A percentile compares a stretch with the other conserved stretches of the same genome.
These are phyloP conservation scores for Drosophila parvula DNA, from an alignment of 1,140 invertebrate genomes.

Conservation along the genomic window DNA sequence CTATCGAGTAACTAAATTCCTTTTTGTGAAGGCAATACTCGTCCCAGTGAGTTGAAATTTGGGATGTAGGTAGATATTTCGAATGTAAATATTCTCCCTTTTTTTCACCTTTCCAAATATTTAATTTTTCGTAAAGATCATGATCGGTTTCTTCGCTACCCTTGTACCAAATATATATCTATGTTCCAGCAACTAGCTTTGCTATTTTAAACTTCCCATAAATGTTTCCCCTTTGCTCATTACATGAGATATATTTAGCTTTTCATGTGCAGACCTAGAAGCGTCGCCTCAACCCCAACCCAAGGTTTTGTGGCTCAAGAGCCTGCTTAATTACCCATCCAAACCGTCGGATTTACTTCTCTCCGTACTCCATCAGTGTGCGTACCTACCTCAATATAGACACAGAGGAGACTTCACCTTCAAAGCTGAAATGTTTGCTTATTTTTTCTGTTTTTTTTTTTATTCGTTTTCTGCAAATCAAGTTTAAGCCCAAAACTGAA, in stretches of 20 bases:
- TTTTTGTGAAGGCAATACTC: not conserved
- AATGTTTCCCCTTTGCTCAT: not conserved
- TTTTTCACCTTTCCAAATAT: too few relatives aligned
- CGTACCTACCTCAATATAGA: constrained; percentile 64
- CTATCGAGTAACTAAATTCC: not conserved
- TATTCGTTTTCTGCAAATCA: constrained; percentile 65
- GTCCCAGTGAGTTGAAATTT: not conserved
- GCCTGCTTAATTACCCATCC: constrained; percentile 50
- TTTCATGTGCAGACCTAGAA: constrained; percentile 15
- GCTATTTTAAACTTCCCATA: not conserved
- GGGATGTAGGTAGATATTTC: not conserved
- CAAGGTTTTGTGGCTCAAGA: constrained; percentile 22
- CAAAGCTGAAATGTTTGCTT: constrained; percentile 40
- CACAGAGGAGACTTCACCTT: constrained; percentile 59
- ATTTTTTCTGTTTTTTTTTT: constrained; percentile 3
- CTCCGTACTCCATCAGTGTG: constrained; percentile 19
- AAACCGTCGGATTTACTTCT: constrained; percentile 35
- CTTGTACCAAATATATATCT: not conserved
- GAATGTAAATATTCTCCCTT: not conserved
- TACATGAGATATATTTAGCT: not conserved
- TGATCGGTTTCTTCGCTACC: not conserved
- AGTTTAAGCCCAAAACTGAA: constrained; percentile 68
- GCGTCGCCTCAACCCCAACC: constrained; percentile 13
- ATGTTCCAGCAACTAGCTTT: not conserved
- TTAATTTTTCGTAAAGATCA: not conserved